These are phyloP conservation scores for Spisula subtruncata DNA, from an alignment of 2,888 invertebrate genomes.

Conservation along the genomic window DNA sequence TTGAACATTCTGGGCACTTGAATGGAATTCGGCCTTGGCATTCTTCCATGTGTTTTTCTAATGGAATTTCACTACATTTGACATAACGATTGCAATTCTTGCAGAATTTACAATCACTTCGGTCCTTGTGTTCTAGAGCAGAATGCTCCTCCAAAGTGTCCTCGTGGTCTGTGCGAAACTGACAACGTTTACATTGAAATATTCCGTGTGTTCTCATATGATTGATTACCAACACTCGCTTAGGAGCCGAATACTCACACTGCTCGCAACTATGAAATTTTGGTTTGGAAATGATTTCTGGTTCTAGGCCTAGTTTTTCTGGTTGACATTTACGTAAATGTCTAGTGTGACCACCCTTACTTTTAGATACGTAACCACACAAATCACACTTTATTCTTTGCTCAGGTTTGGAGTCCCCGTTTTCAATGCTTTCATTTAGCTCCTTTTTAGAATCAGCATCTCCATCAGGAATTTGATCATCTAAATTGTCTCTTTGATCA, in stretches of 20 bases:
- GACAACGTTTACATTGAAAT: slow-evolving; percentile 84
- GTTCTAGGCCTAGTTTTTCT: slow-evolving; percentile 60
- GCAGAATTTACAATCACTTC: slow-evolving; percentile 85
- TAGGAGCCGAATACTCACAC: slow-evolving; percentile 84
- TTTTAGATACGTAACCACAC: slow-evolving; percentile 74
- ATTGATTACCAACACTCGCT: slow-evolving; percentile 84
- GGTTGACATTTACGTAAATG: slow-evolving; percentile 77
- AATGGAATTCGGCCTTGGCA: slow-evolving; percentile 85
- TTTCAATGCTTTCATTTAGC: slow-evolving; percentile 48
- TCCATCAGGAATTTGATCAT: slow-evolving; percentile 32
- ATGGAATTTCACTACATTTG: slow-evolving; percentile 79
- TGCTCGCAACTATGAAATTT: slow-evolving; percentile 77
- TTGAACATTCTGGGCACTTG: slow-evolving; percentile 84
- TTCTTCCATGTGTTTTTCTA: slow-evolving; percentile 84
- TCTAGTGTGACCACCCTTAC: slow-evolving; percentile 77
- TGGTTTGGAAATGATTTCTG: slow-evolving; percentile 49
- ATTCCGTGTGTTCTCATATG: slow-evolving; percentile 85
- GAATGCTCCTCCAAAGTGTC: slow-evolving; percentile 83
- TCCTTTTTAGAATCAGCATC: slow-evolving; percentile 39
- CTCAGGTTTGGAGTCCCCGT: slow-evolving; percentile 51
- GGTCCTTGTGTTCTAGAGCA: slow-evolving; percentile 82
- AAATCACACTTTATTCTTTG: slow-evolving; percentile 66
- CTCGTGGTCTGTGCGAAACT: slow-evolving; percentile 79
- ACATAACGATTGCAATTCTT: slow-evolving; percentile 84
- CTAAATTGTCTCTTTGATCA: slow-evolving; percentile 45